Evolutionary conservation across 2,888 invertebrate species (phyloP), one percentile per base, ranked within the genome.

Genomic region (Pristionchus maxplancki): DNA sequence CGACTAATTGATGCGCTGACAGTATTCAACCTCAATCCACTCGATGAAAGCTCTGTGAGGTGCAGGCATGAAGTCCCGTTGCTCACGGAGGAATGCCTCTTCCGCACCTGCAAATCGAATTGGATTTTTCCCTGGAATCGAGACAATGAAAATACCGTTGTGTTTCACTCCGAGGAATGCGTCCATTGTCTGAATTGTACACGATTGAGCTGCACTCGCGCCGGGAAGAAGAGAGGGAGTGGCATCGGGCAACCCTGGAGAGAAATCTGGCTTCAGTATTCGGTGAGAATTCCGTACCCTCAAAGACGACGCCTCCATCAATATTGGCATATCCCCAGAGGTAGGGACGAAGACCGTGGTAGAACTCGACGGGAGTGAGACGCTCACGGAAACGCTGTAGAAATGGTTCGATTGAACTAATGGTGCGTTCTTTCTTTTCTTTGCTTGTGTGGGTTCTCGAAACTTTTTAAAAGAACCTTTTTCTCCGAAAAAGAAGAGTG

Each of bases 121-220:
- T 71, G 17, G n/a, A 58, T 58, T 17, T 58, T 24, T 17, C 6
- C 15, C 58, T n/a, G n/a, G n/a, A n/a, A 17, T 58, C n/a, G 5
- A 58, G 24, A 40, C n/a, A 34, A 78, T 53, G 40, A 87, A 48
- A 44, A 44, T 28, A 90, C 90, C 90, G 50, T 74, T 74, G 87
- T 90, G 90, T 48, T 64, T 40, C n/a, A 90, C 87, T 50, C 88
- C 88, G 67, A 90, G 71, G 58, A 90, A 90, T 28, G 90, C 90
- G 58, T 90, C 90, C 40, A 90, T 40, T 2, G 88, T 48, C 48
- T 88, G 87, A 2, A 89, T 58, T 15, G 84, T 86, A 9, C 89
- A 90, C 31, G 88, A 88, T 62, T 90, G 90, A 15, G 90, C 90
- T 20, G 90, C 90, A 78, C 87, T 88, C 20, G 90, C 90, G 11